Evolutionary conservation across 2,888 invertebrate species (phyloP).

Genomic region (Leptura quadrifasciata): DNA sequence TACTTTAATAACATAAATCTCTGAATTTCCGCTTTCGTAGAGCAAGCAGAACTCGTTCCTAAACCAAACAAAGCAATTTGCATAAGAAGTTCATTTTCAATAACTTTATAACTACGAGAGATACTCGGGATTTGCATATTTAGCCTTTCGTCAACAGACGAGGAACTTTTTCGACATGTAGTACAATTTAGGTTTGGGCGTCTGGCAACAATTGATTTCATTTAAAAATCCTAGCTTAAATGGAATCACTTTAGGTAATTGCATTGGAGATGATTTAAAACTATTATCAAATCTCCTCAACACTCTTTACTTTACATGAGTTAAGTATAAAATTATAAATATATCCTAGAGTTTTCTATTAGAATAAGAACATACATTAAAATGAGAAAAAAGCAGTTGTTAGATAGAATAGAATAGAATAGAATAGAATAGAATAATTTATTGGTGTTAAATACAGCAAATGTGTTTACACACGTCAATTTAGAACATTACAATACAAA

Average conservation of each 20-base stretch:
- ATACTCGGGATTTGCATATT: conserved; percentile 31
- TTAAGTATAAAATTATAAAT: too few relatives aligned
- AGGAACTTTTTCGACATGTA: conserved; percentile 19
- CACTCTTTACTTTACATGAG: too few relatives aligned
- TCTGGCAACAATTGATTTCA: neutral
- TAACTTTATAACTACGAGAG: conserved; percentile 35
- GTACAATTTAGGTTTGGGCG: neutral
- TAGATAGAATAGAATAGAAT: too few relatives aligned
- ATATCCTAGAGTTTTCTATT: too few relatives aligned
- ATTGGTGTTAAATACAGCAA: too few relatives aligned
- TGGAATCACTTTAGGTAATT: neutral
- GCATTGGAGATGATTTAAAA: too few relatives aligned
- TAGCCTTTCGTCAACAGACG: conserved; percentile 28
- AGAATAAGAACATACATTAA: too few relatives aligned
- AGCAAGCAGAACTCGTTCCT: conserved; percentile 23
- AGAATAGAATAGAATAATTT: too few relatives aligned
- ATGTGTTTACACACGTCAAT: too few relatives aligned
- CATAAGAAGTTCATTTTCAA: conserved; percentile 44
- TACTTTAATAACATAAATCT: conserved; percentile 42
- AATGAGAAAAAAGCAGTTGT: too few relatives aligned
- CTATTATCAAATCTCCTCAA: too few relatives aligned
- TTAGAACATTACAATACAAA: too few relatives aligned
- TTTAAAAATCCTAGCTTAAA: neutral
- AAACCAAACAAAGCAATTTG: conserved; percentile 45
- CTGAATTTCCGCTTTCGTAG: conserved; percentile 35